Evolutionary conservation across 2,113 vertebrate species (phyloP), one percentile per base, ranked within the genome.

Genomic region (Limanda limanda): DNA sequence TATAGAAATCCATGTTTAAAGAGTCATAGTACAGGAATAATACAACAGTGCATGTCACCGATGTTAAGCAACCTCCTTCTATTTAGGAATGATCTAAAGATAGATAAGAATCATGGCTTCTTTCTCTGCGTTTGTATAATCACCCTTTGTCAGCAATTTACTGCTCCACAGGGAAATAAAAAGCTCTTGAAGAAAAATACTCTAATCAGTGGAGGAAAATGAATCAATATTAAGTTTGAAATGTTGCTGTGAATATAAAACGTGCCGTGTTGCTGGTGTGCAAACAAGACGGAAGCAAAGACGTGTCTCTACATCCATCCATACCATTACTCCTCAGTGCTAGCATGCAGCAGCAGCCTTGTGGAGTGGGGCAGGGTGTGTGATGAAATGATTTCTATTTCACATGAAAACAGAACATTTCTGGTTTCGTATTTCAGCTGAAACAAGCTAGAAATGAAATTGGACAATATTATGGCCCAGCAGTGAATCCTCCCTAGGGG

Each of bases 81-180:
- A 72, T 84, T 92, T 63, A 83, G 40, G 54, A 84, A 77, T 48
- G 27, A 81, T 78, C 10, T 66, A 68, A 68, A 69, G 64, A 82
- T 54, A 84, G 17, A 40, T 70, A 37, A 63, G n/a, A 68, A 45
- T 73, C 37, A 18, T 51, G 18, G 24, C 7, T 51, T 65, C 45
- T 74, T 68, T 58, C 45, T 61, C 61, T 14, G 54, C 69, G 56
- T 62, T 52, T 65, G 45, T 71, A 69, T 80, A 84, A 78, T 89
- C 71, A 78, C 68, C 59, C 81, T 82, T 73, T 78, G 75, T 79
- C 80, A 90, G 79, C 81, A 82, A 80, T 85, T n/a, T 55, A 70
- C 59, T 45, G 64, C 62, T 90, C 89, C 54, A 18, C 57, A 57
- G 87, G 85, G 85, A 90, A 90, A 91, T 91, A 84, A 90, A 90